Conservation (phyloP, 2,888 invertebrate species). For the Cerastis leucographa region DNA sequence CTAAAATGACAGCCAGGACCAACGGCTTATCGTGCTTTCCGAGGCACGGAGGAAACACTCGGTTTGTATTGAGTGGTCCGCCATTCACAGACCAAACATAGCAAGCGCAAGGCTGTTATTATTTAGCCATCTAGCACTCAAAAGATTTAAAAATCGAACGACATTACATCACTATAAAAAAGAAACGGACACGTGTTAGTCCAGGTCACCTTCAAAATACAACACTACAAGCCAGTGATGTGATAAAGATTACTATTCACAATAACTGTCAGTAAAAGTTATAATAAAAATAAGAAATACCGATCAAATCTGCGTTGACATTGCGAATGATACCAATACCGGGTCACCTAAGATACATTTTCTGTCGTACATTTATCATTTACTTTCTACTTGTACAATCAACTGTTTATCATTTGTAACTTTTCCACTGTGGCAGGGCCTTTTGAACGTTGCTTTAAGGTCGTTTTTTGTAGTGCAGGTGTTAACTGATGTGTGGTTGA, state of each 20-base stretch:
- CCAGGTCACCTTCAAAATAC: constrained; percentile 56
- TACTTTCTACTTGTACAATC: constrained; percentile 58
- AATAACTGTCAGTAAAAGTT: constrained; percentile 37
- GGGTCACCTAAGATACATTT: constrained; percentile 63
- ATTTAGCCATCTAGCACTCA: neutral
- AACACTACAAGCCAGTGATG: constrained; percentile 47
- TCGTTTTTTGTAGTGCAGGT: constrained; percentile 1
- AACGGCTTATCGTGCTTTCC: too few species aligned
- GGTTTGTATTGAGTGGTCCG: too few species aligned
- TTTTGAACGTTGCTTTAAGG: neutral
- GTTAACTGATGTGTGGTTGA: neutral
- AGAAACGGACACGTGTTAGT: constrained; percentile 3
- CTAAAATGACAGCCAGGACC: too few species aligned
- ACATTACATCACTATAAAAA: neutral
- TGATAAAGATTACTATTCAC: constrained; percentile 46
- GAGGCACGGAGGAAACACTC: too few species aligned
- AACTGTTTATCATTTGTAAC: neutral
- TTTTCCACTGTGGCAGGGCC: neutral
- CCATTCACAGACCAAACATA: too few species aligned
- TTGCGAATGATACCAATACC: constrained; percentile 57
- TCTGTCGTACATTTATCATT: constrained; percentile 48
- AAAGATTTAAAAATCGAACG: neutral
- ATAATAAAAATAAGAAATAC: constrained; percentile 55
- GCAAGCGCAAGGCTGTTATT: too few species aligned
- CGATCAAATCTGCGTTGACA: constrained; percentile 66